Evolutionary conservation across 2,888 invertebrate genomes (phyloP).

Genomic region (Erannis defoliaria): DNA sequence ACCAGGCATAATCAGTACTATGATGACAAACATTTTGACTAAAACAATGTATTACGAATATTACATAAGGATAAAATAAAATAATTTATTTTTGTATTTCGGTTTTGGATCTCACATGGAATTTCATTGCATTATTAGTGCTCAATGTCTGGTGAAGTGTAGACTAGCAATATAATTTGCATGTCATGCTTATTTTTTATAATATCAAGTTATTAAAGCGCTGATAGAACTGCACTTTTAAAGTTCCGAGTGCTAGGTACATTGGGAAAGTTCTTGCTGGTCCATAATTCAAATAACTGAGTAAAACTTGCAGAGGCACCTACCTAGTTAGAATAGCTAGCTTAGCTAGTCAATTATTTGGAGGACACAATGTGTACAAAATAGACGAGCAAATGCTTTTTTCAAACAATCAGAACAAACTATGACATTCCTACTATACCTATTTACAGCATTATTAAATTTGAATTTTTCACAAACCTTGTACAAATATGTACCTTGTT

Average conservation of each 20-base stretch:
- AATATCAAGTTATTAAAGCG: too few relatives aligned
- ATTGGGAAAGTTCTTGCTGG: too few relatives aligned
- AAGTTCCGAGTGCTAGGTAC: too few relatives aligned
- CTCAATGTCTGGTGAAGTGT: background rate
- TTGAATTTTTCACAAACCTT: background rate
- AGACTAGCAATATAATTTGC: background rate
- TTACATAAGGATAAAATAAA: background rate
- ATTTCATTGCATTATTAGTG: constrained; percentile 3
- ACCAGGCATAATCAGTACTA: constrained; percentile 49
- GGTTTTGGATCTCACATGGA: constrained; percentile 7
- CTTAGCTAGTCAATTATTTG: too few relatives aligned
- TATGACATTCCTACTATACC: background rate
- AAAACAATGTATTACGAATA: constrained; percentile 31
- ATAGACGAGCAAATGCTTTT: too few relatives aligned
- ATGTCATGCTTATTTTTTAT: too few relatives aligned
- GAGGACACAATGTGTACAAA: too few relatives aligned
- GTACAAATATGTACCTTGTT: background rate
- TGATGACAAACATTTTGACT: constrained; percentile 71
- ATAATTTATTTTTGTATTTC: constrained; percentile 1
- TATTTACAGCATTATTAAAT: background rate
- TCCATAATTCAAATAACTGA: too few relatives aligned
- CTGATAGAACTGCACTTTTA: too few relatives aligned
- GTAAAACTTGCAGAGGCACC: too few relatives aligned
- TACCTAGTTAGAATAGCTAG: too few relatives aligned
- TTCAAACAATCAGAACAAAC: too few relatives aligned